A percentile compares a stretch with the other conserved stretches of the same genome.
phyloP scores from a whole-genome alignment of 2,113 vertebrate species.

The Dicaeum eximium region DNA sequence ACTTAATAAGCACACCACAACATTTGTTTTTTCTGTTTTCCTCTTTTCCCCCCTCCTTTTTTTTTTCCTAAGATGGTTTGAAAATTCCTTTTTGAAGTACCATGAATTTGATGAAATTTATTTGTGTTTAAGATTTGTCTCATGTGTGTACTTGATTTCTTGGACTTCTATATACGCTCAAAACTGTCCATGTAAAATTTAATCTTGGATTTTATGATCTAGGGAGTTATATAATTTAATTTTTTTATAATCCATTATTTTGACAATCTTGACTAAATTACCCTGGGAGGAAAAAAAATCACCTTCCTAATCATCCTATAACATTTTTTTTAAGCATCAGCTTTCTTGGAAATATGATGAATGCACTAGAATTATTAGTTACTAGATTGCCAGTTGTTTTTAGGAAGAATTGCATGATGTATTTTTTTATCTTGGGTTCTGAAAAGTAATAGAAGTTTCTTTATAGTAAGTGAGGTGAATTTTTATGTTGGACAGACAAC shows the following conservation, averaged over 20 bases:
- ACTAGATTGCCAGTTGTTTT: not conserved
- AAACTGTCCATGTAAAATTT: not conserved
- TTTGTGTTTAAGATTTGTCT: not conserved
- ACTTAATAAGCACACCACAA: too few species aligned
- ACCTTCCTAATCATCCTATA: not conserved
- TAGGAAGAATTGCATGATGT: not conserved
- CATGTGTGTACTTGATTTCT: not conserved
- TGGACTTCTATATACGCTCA: not conserved
- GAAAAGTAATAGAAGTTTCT: not conserved
- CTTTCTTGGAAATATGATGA: not conserved
- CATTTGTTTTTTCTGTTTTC: not conserved
- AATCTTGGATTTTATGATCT: not conserved
- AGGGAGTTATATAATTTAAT: not conserved
- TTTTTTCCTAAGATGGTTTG: accelerated
- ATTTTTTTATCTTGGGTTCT: not conserved
- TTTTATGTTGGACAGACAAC: not conserved
- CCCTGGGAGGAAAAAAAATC: not conserved
- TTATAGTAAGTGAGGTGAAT: not conserved
- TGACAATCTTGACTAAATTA: not conserved
- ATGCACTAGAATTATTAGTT: not conserved
- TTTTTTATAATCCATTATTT: not conserved
- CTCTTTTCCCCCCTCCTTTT: accelerated
- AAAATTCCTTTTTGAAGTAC: not conserved
- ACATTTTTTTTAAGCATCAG: not conserved
- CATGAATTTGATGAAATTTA: not conserved